Evolutionary conservation across 2,888 invertebrate species (phyloP), one percentile per base, ranked within the genome.

Genomic region (Chouioia cunea): DNA sequence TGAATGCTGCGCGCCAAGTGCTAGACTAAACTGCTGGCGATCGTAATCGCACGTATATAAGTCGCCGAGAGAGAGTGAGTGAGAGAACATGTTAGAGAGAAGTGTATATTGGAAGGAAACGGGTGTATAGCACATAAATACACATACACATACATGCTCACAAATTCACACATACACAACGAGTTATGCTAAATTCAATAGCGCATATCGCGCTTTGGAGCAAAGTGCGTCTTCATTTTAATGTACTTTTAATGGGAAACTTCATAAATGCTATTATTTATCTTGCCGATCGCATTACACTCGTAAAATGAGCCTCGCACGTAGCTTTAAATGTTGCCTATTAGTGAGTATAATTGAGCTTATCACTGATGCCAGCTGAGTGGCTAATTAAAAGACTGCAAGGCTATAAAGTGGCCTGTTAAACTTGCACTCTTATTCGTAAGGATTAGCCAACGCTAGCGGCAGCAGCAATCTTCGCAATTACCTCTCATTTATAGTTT

Each of bases 1-100:
- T 36, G 36, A 83, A 82, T 73, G 79, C 78, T 77, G 79, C 76
- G 65, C 64, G 12, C 50, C 48, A 43, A 48, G 57, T n/a, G 36
- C 48, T 50, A n/a, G 16, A 22, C 36, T 10, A 36, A 10, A n/a
- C n/a, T 22, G 2, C 10, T 4, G 48, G 16, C n/a, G 14, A 47
- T 16, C 48, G 48, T 56, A 10, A 36, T 27, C 16, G 36, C 36
- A 36, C n/a, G 20, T 22, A 22, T 54, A 15, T 4, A 27, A 36
- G 36, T 36, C 10, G 36, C 36, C 3, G 27, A 18, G 57, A 47
- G 58, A 54, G 15, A 4, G 54, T 2, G 2, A 36, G 18, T 18
- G 4, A 16, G 15, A 15, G 46, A 46, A 20, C 27, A 53, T 43
- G 1, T 22, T 10, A 2, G 23, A 0, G 36, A 47, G 46, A 54